phyloP scores from a whole-genome alignment of 2,797 vertebrate species.

The Crocidura indochinensis region DNA sequence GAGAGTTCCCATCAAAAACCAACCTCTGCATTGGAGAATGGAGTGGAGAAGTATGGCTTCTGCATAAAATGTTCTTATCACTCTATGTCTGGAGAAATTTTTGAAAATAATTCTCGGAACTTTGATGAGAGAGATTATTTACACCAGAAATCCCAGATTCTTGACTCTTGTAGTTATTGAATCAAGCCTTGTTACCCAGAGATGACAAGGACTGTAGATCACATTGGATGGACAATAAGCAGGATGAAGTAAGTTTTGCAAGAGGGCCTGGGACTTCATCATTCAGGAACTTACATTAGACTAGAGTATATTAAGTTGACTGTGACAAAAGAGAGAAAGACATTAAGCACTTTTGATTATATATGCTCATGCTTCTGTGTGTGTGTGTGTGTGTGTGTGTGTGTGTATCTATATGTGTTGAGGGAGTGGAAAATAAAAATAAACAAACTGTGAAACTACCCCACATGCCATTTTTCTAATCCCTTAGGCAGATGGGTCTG shows the following conservation, averaged over 20 bases:
- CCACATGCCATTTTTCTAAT: too few relatives aligned
- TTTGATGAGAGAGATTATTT: neutral
- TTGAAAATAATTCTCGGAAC: neutral
- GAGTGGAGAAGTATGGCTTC: rapidly evolving
- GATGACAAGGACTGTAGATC: neutral
- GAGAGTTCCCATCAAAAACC: neutral
- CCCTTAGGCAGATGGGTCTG: too few relatives aligned
- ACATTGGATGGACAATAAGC: neutral
- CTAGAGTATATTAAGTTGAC: neutral
- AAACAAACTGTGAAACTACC: too few relatives aligned
- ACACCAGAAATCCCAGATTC: neutral
- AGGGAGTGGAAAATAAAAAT: too few relatives aligned
- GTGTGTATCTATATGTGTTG: too few relatives aligned
- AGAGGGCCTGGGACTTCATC: neutral
- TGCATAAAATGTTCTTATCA: neutral
- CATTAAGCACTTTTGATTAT: neutral
- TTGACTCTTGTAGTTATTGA: neutral
- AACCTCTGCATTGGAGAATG: neutral
- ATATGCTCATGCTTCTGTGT: neutral
- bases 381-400: neutral
- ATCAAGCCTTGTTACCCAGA: neutral
- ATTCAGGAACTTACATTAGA: neutral
- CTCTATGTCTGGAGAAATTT: neutral
- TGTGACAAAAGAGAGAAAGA: neutral
- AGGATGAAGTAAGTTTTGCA: neutral